These are phyloP conservation scores for Prunella fulvescens DNA, from an alignment of 2,113 vertebrate genomes.

Conservation along the genomic window DNA sequence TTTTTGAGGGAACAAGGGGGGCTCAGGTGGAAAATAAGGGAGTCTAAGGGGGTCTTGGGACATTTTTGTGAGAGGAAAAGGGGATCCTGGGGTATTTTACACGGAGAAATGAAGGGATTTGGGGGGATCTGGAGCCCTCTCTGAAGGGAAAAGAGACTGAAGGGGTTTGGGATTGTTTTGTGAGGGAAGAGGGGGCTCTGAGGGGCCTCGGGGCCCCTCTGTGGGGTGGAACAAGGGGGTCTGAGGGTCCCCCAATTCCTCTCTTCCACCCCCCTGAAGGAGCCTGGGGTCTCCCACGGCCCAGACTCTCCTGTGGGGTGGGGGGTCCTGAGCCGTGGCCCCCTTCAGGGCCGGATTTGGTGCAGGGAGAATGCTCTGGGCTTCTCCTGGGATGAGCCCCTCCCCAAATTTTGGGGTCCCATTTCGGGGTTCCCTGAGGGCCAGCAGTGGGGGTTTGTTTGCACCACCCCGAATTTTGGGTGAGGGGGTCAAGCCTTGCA, in stretches of 20 bases:
- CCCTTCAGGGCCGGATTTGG: accelerated
- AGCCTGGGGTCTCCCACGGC: no score
- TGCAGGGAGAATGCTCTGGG: not conserved
- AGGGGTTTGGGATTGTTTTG: not conserved
- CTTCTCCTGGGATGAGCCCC: not conserved
- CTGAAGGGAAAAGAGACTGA: no score
- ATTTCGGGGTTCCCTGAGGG: not conserved
- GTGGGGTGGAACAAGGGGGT: not conserved
- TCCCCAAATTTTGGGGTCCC: not conserved
- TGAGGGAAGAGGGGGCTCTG: not conserved
- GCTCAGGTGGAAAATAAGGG: no score
- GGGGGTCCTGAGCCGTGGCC: not conserved
- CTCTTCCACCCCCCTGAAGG: not conserved
- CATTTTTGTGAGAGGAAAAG: not conserved
- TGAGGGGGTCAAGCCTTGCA: not conserved
- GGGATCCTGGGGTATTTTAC: accelerated
- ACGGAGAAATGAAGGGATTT: accelerated
- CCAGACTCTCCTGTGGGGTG: not conserved
- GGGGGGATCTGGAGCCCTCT: not conserved
- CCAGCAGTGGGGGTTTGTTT: no score
- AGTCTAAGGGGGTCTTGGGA: not conserved
- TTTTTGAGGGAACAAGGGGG: not conserved
- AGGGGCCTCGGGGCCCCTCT: not conserved
- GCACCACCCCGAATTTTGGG: accelerated
- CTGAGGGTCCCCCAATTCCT: not conserved